Base-by-base conservation (phyloP, 2,888 invertebrate species). In the Ornithoptera priamus region DNA sequence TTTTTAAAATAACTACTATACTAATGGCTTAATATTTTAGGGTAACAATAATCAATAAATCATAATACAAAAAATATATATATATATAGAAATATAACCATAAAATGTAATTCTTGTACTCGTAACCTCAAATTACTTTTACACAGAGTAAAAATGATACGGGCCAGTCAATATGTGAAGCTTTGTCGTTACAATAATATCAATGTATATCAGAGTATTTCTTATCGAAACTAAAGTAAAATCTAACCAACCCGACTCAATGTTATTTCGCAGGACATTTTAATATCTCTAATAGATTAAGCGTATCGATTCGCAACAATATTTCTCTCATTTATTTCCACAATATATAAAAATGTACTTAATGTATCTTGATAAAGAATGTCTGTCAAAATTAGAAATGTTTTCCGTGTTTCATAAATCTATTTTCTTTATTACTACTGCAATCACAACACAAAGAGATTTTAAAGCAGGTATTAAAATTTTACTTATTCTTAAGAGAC, bases 211-310 rank as follows among this genome's bases (percentile, higher is more conserved):
- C 75, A 78, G 78, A 65, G 72, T 71, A 72, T 73, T 75, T 74
- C 72, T 75, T 73, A 73, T 72, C 46, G 46, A 46, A 46, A 15
- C 12, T 46, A 46, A 46, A 46, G 46, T 79, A 30, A 30, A 30
- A 30, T 30, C 30, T 30, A 73, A 74, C 72, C 77, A 77, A 73
- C 80, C 81, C 76, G 81, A 82, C 83, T 78, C 74, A 75, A 72
- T 76, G 77, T 81, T 81, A 80, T 80, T 80, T 78, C 73, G 73
- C 69, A 70, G 72, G 75, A 84, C 84, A 85, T 85, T 89, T 88
- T 86, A 86, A 89, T 87, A 87, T 87, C 82, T 83, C 85, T 89
- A 89, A 89, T 89, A 89, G 86, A 89, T 90, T 88, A 88, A 85
- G 85, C 84, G 81, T 85, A 87, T 87, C 83, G 84, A 86, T 88